Conservation (phyloP, 2,797 vertebrate genomes). For the Enteromius treurensis region DNA sequence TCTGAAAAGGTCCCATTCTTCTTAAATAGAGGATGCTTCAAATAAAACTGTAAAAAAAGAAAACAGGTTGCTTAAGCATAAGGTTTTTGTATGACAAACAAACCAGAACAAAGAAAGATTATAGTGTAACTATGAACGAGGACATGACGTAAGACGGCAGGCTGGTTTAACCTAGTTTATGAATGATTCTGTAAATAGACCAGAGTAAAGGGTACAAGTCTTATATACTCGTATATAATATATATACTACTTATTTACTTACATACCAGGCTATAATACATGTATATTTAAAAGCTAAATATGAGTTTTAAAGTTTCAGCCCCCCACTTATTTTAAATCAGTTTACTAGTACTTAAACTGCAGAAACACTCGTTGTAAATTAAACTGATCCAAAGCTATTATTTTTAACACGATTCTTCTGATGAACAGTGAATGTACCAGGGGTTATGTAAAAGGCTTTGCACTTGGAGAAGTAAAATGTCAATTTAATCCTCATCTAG, state of each 20-base stretch:
- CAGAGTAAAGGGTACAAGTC: neutral
- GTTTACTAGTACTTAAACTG: neutral
- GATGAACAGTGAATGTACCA: neutral
- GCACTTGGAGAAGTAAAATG: slow-evolving; percentile 8
- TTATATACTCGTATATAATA: too few species aligned
- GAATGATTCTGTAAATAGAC: slow-evolving; percentile 6
- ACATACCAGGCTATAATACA: neutral
- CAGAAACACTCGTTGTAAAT: neutral
- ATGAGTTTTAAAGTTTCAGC: neutral
- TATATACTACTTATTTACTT: too few species aligned
- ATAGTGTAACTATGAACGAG: neutral
- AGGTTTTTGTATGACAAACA: slow-evolving; percentile 44
- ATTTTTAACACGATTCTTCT: neutral
- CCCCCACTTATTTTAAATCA: neutral
- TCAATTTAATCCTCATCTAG: slow-evolving; percentile 21
- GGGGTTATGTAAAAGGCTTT: slow-evolving; percentile 38
- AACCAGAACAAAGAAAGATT: neutral
- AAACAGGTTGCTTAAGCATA: slow-evolving; percentile 42
- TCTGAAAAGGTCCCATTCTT: slow-evolving; percentile 82
- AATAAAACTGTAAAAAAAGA: slow-evolving; percentile 58
- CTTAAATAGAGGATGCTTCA: slow-evolving; percentile 62
- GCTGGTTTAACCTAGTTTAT: slow-evolving; percentile 6
- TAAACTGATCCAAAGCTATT: neutral
- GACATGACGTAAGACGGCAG: neutral
- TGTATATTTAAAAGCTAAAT: neutral